Evolutionary conservation across 2,113 vertebrate genomes (phyloP).

Genomic region (Pomatostomus ruficeps): DNA sequence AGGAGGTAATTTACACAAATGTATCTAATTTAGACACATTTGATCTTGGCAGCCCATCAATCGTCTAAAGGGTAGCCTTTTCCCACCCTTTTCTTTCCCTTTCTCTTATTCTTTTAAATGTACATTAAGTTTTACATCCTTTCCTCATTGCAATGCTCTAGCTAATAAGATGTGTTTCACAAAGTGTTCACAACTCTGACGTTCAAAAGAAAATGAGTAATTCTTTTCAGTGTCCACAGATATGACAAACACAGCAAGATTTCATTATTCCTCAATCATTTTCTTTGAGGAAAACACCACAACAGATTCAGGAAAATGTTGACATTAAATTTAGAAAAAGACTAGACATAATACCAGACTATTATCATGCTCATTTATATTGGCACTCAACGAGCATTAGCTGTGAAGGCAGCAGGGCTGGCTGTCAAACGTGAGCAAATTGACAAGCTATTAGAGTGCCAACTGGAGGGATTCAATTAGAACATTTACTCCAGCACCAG

Average conservation of each 20-base stretch:
- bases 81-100: slow-evolving; percentile 15
- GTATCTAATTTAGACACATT: slow-evolving; percentile 75
- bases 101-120: slow-evolving; percentile 46
- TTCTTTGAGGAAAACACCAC: slow-evolving; percentile 31
- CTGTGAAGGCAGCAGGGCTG: slow-evolving; percentile 23
- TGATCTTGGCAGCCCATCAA: slow-evolving; percentile 76
- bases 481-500: neutral
- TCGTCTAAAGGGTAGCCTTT: slow-evolving; percentile 76
- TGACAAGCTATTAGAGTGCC: neutral
- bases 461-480: slow-evolving; percentile 29
- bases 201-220: neutral
- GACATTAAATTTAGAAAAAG: slow-evolving; percentile 31
- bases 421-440: slow-evolving; percentile 25
- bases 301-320: slow-evolving; percentile 29
- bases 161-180: neutral
- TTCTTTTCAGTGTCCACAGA: neutral
- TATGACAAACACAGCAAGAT: neutral
- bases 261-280: slow-evolving; percentile 17
- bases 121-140: slow-evolving; percentile 56
- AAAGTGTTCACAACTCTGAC: neutral
- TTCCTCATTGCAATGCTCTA: slow-evolving; percentile 31
- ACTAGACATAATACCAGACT: slow-evolving; percentile 10
- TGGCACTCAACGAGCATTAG: slow-evolving; percentile 8
- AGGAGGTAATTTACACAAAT: slow-evolving; percentile 85
- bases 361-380: slow-evolving; percentile 1